Conservation (phyloP, 1,140 invertebrate species). For the Leguminivora glycinivorella region DNA sequence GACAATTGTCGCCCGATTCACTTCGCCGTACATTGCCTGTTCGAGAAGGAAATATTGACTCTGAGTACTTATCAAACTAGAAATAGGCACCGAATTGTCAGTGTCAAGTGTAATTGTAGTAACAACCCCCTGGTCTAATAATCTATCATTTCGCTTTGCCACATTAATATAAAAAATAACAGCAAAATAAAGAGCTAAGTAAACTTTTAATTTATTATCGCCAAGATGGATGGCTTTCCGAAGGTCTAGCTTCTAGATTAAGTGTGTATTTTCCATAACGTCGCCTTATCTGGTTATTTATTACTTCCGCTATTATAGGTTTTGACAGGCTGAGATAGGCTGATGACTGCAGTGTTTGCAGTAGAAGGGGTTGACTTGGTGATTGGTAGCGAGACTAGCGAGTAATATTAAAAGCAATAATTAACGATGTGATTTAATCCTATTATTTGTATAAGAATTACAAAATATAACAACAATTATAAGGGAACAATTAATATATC, state of each 20-base stretch:
- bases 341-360: conserved; percentile 39
- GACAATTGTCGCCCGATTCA: no score
- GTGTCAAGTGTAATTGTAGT: no score
- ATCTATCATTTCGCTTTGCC: not conserved
- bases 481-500: no score
- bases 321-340: conserved; percentile 15
- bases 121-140: no score
- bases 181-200: not conserved
- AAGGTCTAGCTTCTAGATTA: conserved; percentile 15
- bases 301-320: conserved; percentile 31
- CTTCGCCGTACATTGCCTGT: no score
- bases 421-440: no score
- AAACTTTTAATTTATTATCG: not conserved
- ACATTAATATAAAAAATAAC: not conserved
- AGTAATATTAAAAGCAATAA: no score
- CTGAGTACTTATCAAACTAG: no score
- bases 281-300: conserved; percentile 33
- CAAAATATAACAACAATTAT: no score
- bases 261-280: conserved; percentile 11
- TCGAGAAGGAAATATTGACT: no score
- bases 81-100: no score
- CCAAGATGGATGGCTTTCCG: conserved; percentile 27
- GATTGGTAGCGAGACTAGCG: not conserved
- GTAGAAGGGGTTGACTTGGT: conserved; percentile 7
- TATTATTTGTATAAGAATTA: no score